These are phyloP conservation scores for Trissolcus japonicus DNA, from an alignment of 2,888 invertebrate genomes.

Conservation along the genomic window DNA sequence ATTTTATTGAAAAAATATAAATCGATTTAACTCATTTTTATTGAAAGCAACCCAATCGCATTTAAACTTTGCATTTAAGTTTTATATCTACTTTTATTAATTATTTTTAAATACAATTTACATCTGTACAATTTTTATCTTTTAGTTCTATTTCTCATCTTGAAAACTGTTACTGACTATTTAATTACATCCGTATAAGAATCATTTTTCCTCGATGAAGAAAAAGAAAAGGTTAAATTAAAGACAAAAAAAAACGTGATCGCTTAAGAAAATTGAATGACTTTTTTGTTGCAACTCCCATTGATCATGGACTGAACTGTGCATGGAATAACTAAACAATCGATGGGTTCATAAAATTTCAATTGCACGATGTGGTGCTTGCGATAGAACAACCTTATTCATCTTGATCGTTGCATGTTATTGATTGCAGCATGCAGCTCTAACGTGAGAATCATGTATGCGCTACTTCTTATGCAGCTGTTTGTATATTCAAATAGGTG, in stretches of 20 bases:
- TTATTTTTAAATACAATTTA: too few relatives aligned
- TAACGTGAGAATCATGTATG: slow-evolving; percentile 40
- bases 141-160: background rate
- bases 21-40: too few relatives aligned
- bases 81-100: too few relatives aligned
- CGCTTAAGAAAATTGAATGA: background rate
- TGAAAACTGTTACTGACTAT: background rate
- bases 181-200: too few relatives aligned
- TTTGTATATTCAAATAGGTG: slow-evolving; percentile 32
- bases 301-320: slow-evolving; percentile 18
- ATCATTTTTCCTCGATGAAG: too few relatives aligned
- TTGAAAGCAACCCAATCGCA: too few relatives aligned
- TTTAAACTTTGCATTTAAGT: too few relatives aligned
- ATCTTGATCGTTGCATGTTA: slow-evolving; percentile 43
- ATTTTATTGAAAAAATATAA: too few relatives aligned
- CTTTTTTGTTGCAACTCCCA: slow-evolving; percentile 8
- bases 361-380: slow-evolving; percentile 15
- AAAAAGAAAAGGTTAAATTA: background rate
- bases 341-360: slow-evolving; percentile 31
- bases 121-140: too few relatives aligned
- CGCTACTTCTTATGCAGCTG: slow-evolving; percentile 14
- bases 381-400: slow-evolving; percentile 48
- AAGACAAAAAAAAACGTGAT: background rate
- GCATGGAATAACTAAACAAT: slow-evolving; percentile 19
- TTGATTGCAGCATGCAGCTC: slow-evolving; percentile 28